A percentile compares a stretch with the other conserved stretches of the same genome.
phyloP scores from a whole-genome alignment of 2,113 vertebrate species.

The Bungarus multicinctus region DNA sequence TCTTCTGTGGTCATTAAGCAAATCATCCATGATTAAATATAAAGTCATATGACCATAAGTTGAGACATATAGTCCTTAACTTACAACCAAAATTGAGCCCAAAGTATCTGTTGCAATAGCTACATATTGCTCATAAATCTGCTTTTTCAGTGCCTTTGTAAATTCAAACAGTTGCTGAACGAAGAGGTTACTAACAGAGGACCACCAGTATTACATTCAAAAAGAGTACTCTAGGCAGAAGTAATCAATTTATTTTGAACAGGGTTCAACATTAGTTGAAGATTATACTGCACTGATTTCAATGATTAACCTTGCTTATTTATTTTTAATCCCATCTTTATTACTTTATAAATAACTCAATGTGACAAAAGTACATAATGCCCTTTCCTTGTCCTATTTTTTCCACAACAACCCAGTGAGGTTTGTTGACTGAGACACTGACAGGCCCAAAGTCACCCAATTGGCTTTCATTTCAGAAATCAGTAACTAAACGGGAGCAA shows the following conservation, averaged over 20 bases:
- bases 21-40: neutral
- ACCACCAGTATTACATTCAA: neutral
- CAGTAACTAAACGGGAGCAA: neutral
- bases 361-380: no score
- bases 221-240: neutral
- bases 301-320: neutral
- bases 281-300: neutral
- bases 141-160: neutral
- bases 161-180: neutral
- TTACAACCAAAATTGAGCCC: neutral
- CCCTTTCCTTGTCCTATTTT: no score
- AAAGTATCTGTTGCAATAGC: neutral
- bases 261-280: neutral
- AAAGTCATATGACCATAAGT: neutral
- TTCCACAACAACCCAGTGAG: no score
- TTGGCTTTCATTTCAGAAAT: neutral
- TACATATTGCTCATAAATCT: neutral
- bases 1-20: neutral
- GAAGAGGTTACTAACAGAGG: neutral
- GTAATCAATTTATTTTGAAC: neutral
- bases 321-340: no score
- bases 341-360: no score
- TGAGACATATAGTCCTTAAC: neutral
- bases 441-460: neutral
- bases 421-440: neutral